These are phyloP conservation scores for Montipora sp. DNA, from an alignment of 64 coral and sea anemone species.

Conservation along the genomic window DNA sequence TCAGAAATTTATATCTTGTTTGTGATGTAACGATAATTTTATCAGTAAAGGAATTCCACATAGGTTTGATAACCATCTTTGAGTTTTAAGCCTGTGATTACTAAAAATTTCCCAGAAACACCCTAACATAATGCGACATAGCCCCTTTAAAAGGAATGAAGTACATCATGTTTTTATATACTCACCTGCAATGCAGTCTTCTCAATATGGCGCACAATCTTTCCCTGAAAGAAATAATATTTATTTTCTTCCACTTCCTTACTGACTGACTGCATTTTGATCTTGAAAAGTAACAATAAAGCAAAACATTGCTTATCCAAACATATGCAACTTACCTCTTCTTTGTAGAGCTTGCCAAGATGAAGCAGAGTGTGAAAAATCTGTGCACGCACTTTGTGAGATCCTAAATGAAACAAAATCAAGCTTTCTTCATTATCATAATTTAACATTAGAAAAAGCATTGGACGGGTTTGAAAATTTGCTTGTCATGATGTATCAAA, in stretches of 20 bases:
- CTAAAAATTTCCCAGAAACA: no score
- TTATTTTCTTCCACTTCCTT: background rate
- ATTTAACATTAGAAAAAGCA: background rate
- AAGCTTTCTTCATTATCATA: no score
- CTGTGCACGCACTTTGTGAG: conserved; percentile 90
- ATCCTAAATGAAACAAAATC: conserved; percentile 43
- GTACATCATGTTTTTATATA: background rate
- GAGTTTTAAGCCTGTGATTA: no score
- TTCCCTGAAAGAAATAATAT: background rate
- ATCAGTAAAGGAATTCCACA: no score
- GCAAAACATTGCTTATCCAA: no score
- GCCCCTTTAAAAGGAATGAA: no score
- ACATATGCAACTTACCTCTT: conserved; percentile 65
- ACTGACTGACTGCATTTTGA: background rate
- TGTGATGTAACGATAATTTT: no score
- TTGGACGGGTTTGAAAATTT: no score
- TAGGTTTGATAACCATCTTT: no score
- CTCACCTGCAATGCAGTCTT: conserved; percentile 2
- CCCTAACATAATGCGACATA: no score
- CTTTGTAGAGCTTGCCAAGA: conserved; percentile 74
- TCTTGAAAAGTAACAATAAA: background rate
- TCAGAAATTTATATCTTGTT: no score
- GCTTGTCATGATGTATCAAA: no score
- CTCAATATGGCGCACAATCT: conserved; percentile 15
- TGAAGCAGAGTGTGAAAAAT: conserved; percentile 76